Conservation (phyloP, 2,113 vertebrate genomes). For the Albula glossodonta region DNA sequence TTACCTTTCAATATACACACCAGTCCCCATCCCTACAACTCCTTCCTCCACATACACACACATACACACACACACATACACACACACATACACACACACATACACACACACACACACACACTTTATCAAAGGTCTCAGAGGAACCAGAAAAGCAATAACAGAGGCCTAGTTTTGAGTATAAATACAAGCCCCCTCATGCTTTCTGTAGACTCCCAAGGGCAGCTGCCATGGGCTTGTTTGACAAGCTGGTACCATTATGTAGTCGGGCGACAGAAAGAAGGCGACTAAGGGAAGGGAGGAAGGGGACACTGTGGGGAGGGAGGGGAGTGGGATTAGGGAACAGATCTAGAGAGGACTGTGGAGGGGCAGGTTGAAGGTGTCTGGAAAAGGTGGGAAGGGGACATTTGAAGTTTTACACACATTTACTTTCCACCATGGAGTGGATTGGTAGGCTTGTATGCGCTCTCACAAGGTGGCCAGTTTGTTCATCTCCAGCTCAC, state of each 20-base stretch:
- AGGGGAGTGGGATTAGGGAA: no score
- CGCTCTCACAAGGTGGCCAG: no score
- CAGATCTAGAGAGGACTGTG: no score
- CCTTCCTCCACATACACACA: not conserved
- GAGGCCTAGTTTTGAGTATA: conserved; percentile 48
- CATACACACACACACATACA: not conserved
- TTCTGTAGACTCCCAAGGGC: not conserved
- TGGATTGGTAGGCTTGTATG: no score
- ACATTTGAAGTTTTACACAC: no score
- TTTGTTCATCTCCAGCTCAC: no score
- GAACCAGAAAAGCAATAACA: not conserved
- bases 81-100: not conserved
- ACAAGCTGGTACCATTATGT: not conserved
- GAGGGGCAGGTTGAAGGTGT: not conserved
- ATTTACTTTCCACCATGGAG: no score
- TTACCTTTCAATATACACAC: not conserved
- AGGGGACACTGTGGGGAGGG: not conserved
- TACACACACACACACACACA: not conserved
- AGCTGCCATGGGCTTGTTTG: not conserved
- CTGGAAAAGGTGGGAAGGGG: not conserved
- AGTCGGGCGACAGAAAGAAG: not conserved
- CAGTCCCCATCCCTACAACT: not conserved
- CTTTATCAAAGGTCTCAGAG: not conserved
- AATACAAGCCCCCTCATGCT: conserved; percentile 36
- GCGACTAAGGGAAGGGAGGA: not conserved